phyloP scores from a whole-genome alignment of 2,113 vertebrate species.

The Mormyrus iriodes region DNA sequence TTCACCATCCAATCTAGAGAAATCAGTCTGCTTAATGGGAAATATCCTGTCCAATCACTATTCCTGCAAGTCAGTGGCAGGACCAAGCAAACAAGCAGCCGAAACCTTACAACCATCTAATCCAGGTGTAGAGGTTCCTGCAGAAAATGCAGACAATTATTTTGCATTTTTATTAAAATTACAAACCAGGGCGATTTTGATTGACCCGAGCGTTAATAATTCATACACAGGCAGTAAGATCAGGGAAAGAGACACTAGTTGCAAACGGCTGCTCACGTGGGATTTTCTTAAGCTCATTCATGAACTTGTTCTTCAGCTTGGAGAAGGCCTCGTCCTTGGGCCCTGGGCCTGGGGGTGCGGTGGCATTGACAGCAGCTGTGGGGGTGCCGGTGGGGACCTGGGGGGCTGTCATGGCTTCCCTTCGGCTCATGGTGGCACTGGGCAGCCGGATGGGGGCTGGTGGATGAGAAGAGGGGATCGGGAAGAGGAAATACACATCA shows the following conservation, averaged over 20 bases:
- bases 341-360: constrained; percentile 64
- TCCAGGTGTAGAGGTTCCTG: background rate
- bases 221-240: background rate
- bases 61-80: too few relatives aligned
- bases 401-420: constrained; percentile 79
- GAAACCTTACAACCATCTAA: background rate
- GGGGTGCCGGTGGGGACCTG: constrained; percentile 67
- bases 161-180: background rate
- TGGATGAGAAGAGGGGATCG: background rate
- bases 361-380: constrained; percentile 68
- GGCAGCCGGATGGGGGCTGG: constrained; percentile 57
- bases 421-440: constrained; percentile 72
- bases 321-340: constrained; percentile 85
- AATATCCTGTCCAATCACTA: background rate
- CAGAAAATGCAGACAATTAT: background rate
- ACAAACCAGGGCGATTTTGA: background rate
- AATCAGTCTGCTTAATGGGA: background rate
- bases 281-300: constrained; percentile 97
- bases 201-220: background rate
- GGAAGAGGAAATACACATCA: background rate
- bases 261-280: constrained; percentile 73
- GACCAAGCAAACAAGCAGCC: background rate
- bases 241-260: background rate
- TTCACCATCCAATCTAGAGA: background rate
- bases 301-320: constrained; percentile 95